Evolutionary conservation across 2,113 vertebrate species (phyloP), one percentile per base, ranked within the genome.

Genomic region (Vulpes vulpes): DNA sequence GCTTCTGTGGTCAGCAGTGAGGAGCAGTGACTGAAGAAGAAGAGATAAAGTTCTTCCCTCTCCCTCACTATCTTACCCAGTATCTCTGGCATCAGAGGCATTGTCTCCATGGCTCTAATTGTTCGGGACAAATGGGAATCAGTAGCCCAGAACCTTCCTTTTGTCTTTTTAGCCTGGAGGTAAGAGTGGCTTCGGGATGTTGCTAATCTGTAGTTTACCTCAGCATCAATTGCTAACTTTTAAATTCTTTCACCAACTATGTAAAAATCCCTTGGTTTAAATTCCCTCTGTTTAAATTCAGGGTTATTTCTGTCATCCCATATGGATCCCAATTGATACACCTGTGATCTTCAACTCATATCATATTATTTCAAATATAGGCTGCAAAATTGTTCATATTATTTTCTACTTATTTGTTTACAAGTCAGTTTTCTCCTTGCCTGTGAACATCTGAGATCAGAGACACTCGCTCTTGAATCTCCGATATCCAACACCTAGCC

Each of bases 161-260:
- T 94, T 85, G 43, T 15, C 10, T 71, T 49, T 79, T 9, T n/a
- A 92, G 4, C 2, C 8, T 57, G 3, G 35, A 82, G 8, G 15
- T 59, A 8, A 82, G 4, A 32, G 1, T 30, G 11, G 0, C n/a
- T 53, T 95, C 59, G 1, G 5, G 2, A 0, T 69, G 3, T 30
- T n/a, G 14, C 8, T 79, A 32, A 67, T 83, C n/a, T 91, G 23
- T 51, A 30, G 1, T 11, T 67, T 60, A 69, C 12, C 22, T 88
- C 9, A 69, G 2, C 6, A 38, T 64, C 7, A 69, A 55, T 23
- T 38, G 5, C 17, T 78, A 59, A 69, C 15, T 92, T 95, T 65
- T 2, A 89, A 62, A 17, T 20, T 84, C 12, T 91, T 53, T 10
- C 11, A 74, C 0, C 0, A 93, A 43, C 15, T 30, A 1, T 55